Evolutionary conservation across 2,113 vertebrate genomes (phyloP).

Genomic region (Mus pahari): DNA sequence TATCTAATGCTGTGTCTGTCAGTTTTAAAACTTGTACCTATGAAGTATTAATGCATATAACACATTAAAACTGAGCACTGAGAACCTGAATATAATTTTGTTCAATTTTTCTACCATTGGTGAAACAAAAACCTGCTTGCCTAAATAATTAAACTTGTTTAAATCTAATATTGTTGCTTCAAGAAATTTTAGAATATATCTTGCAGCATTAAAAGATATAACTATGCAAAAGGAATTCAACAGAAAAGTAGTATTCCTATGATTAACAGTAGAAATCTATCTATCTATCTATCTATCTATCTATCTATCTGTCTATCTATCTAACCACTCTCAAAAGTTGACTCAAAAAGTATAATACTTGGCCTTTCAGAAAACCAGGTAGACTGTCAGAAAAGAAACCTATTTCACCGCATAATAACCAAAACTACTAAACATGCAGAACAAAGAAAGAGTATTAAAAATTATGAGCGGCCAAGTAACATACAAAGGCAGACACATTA

Average conservation of each 20-base stretch:
- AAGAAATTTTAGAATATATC: neutral
- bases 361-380: neutral
- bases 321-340: neutral
- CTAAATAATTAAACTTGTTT: neutral
- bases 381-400: neutral
- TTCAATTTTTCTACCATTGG: neutral
- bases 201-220: neutral
- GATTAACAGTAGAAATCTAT: neutral
- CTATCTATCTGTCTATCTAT: neutral
- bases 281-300: neutral
- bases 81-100: neutral
- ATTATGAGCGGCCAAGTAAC: neutral
- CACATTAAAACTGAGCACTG: neutral
- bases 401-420: neutral
- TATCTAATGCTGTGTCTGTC: neutral
- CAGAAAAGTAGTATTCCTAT: neutral
- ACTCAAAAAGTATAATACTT: neutral
- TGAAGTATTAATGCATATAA: neutral
- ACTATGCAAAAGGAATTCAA: neutral
- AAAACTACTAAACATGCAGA: neutral
- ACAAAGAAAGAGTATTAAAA: neutral
- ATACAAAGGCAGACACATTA: neutral
- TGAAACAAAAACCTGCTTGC: slow-evolving; percentile 4
- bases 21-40: neutral
- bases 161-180: slow-evolving; percentile 4